Base-by-base conservation (phyloP, 2,113 vertebrate genomes). In the Dolichotis patagonum region DNA sequence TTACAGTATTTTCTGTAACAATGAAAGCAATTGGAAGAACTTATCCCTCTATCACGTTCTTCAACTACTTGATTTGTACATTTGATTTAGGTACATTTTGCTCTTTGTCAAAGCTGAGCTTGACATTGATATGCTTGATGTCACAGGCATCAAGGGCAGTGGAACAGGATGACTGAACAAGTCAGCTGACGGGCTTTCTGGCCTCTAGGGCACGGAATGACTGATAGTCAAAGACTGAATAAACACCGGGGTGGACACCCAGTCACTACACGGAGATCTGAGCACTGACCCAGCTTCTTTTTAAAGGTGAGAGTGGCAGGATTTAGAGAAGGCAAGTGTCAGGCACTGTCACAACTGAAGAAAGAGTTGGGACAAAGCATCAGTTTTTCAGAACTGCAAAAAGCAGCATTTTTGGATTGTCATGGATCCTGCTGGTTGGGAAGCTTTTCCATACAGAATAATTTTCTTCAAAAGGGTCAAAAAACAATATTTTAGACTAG, bases 391-490 rank as follows among this genome's bases (percentile, higher is more conserved):
- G 22, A 13, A 38, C 6, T 93, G 60, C 35, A 11, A 12, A 93
- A 95, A 80, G 46, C 13, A 82, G 67, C 7, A 58, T 75, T 83
- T 93, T 19, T 84, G 60, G 2, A 43, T 78, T 85, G 1, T 91
- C 86, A 28, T 8, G 17, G 30, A 94, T 93, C 52, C n/a, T 82
- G 63, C 71, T 62, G 10, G 35, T 52, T 67, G 11, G 52, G 32
- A 49, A 26, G 1, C 26, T 82, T 92, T 19, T 63, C 38, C 35
- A 63, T 28, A 86, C 38, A 95, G 10, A 80, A 60, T 12, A 69
- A 38, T 54, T 85, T 30, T 93, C 78, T 96, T 91, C 67, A 62
- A 65, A 14, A 86, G 52, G 28, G 86, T 90, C 35, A 69, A 85
- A 52, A 96, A 89, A 19, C 60, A 80, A 3, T 63, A 52, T 90